These are phyloP conservation scores for Diplazon laetatorius DNA, from an alignment of 2,888 invertebrate genomes.

Conservation along the genomic window DNA sequence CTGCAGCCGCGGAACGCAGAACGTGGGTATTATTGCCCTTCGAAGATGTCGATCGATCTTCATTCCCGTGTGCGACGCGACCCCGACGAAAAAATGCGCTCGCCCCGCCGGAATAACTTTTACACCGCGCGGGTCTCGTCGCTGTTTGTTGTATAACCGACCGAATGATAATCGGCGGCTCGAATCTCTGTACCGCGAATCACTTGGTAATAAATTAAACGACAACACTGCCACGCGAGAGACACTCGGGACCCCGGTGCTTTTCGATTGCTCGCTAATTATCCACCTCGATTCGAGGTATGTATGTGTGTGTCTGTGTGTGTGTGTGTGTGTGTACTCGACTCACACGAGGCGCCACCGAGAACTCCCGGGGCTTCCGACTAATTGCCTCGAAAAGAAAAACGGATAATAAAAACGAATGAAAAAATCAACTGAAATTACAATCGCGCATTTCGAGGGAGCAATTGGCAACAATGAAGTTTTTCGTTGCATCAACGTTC, in stretches of 20 bases:
- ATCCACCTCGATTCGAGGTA: constrained; percentile 29
- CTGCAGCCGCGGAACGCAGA: constrained; percentile 8
- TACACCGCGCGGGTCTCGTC: background rate
- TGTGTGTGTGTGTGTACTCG: background rate
- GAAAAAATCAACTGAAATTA: constrained; percentile 33
- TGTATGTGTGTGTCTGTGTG: no score
- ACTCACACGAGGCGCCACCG: background rate
- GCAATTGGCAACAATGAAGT: no score
- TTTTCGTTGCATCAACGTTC: background rate
- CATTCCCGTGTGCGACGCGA: constrained; percentile 55
- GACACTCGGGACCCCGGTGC: constrained; percentile 26
- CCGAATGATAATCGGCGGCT: constrained; percentile 53
- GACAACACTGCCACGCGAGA: constrained; percentile 48
- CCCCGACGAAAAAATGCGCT: constrained; percentile 28
- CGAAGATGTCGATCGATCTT: constrained; percentile 59
- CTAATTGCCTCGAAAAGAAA: no score
- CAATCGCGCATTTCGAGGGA: background rate
- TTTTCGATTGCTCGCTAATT: constrained; percentile 60
- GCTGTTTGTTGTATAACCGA: constrained; percentile 11
- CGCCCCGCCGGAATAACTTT: background rate
- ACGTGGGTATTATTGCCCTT: constrained; percentile 3
- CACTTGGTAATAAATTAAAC: constrained; percentile 53
- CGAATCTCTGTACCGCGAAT: constrained; percentile 37
- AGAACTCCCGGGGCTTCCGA: constrained; percentile 24
- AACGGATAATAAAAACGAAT: no score